These are phyloP conservation scores for Stercorarius parasiticus DNA, from an alignment of 2,113 vertebrate species.

Conservation along the genomic window DNA sequence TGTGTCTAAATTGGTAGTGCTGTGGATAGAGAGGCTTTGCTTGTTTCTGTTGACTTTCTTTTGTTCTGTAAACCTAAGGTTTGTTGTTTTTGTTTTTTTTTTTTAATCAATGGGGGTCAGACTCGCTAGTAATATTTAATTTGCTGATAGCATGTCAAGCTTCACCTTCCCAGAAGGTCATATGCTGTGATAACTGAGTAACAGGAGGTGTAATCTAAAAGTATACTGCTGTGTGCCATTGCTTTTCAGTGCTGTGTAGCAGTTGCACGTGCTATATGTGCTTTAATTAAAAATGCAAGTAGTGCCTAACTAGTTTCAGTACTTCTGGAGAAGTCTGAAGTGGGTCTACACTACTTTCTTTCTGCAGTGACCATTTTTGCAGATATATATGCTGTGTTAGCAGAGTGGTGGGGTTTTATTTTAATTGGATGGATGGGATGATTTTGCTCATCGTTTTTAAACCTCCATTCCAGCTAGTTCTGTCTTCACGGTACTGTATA, in stretches of 20 bases:
- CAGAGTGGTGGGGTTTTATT: neutral
- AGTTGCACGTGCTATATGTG: neutral
- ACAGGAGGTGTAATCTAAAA: neutral
- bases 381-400: neutral
- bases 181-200: neutral
- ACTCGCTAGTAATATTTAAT: neutral
- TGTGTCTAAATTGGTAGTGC: neutral
- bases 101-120: neutral
- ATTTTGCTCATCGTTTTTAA: neutral
- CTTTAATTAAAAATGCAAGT: neutral
- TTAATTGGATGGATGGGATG: neutral
- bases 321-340: neutral
- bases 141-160: neutral
- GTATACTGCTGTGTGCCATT: neutral
- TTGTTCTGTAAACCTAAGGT: neutral
- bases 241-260: neutral
- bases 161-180: neutral
- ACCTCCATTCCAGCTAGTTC: neutral
- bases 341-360: neutral
- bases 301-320: neutral
- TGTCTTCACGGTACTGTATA: neutral
- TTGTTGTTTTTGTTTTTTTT: neutral
- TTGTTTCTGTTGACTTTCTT: neutral
- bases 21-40: neutral
- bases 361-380: neutral